Evolutionary conservation across 2,797 vertebrate genomes (phyloP), one percentile per base, ranked within the genome.

Genomic region (Dryobates pubescens): DNA sequence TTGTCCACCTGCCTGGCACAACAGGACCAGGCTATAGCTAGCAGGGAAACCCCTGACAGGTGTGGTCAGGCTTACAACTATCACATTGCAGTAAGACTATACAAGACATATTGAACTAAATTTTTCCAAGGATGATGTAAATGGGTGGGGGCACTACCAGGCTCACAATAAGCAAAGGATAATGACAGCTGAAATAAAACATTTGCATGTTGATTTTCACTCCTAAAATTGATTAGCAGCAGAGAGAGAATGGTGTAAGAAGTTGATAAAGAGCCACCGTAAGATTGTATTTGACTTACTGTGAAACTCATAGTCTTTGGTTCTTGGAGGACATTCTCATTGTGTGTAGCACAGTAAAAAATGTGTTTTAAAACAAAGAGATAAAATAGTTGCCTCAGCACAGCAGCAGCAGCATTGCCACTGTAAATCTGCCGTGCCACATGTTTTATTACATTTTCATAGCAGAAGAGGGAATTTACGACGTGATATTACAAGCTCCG

Each of bases 391-490:
- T 96, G 76, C 91, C 68, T 89, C 69, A 88, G 83, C 59, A 93
- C 86, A 91, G 89, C 88, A 93, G 91, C 89, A 93, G 94, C 84
- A 93, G 86, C 71, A 38, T 57, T 92, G 88, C 83, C 88, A 86
- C 4, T 94, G 90, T 96, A 96, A 96, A 97, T 96, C 96, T 97
- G 93, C 88, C 32, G 9, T 81, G 94, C 75, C 95, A 85, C 79
- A 53, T 90, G 87, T 95, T 96, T 96, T 96, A 96, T 96, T 93
- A 89, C 95, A 87, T 93, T 96, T 96, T 96, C 96, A 95, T 93
- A 96, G 95, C 95, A 94, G 82, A 96, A 96, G 82, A 95, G 91
- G 95, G 93, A 96, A 97, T 97, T 97, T 97, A 97, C 4, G 72
- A 96, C 84, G 95, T 96, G 95, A 94, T 84, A 85, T 86, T 74